phyloP scores from a whole-genome alignment of 2,113 vertebrate genomes.

The Indicator indicator region DNA sequence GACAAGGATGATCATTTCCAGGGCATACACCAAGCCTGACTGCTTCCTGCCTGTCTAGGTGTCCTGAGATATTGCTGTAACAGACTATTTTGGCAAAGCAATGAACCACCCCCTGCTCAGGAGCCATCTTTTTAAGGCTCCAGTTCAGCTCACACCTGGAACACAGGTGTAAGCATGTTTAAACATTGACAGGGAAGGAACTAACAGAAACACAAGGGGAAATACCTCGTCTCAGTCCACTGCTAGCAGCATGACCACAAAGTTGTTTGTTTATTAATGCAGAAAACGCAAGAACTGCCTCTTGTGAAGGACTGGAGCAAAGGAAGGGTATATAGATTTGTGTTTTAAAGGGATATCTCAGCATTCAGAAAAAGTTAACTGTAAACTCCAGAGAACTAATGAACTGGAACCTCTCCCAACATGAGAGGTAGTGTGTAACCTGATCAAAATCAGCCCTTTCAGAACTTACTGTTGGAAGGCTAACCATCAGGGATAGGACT shows the following conservation, averaged over 20 bases:
- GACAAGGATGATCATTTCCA: conserved; percentile 33
- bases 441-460: conserved; percentile 2
- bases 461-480: not conserved
- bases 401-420: not conserved
- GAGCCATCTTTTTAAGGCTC: not conserved
- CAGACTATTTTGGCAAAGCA: not conserved
- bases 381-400: not conserved
- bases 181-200: conserved; percentile 33
- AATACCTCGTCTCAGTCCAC: conserved; percentile 40
- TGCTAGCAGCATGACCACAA: not conserved
- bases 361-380: not conserved
- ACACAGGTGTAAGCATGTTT: conserved; percentile 31
- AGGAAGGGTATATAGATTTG: not conserved
- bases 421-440: not conserved
- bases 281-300: not conserved
- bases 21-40: not conserved
- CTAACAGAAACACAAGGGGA: conserved; percentile 8
- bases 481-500: not conserved
- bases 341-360: not conserved
- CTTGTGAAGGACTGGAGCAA: not conserved
- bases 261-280: conserved; percentile 1
- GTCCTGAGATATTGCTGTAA: not conserved
- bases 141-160: not conserved
- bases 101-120: not conserved
- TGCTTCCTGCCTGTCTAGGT: not conserved